Percentiles rank a stretch among this genome's conserved stretches.
Conservation (phyloP, 2,797 vertebrate genomes). For the Gadopsis marmoratus region DNA sequence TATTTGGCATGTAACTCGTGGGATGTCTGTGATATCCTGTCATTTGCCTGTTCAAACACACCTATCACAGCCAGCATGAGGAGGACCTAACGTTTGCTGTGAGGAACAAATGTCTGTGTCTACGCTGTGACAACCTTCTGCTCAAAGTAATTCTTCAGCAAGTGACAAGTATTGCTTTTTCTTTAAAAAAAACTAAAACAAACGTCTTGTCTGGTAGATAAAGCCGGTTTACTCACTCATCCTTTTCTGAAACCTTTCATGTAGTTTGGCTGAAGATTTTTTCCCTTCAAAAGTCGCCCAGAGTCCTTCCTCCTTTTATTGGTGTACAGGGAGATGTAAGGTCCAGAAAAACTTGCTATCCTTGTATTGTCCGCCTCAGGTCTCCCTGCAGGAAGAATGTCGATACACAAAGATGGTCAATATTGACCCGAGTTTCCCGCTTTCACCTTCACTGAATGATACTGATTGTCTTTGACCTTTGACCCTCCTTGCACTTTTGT, state of each 20-base stretch:
- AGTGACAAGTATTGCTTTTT: conserved; percentile 30
- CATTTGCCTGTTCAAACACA: conserved; percentile 51
- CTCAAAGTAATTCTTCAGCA: conserved; percentile 53
- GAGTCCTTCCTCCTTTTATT: conserved; percentile 36
- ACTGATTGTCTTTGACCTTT: conserved; percentile 66
- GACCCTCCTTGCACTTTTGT: conserved; percentile 50
- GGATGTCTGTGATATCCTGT: conserved; percentile 58
- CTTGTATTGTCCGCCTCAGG: conserved; percentile 50
- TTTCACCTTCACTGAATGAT: conserved; percentile 62
- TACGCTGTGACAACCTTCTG: conserved; percentile 39
- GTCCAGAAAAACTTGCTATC: conserved; percentile 32
- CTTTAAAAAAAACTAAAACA: conserved; percentile 2
- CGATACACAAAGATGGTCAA: conserved; percentile 66
- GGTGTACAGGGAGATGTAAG: conserved; percentile 41
- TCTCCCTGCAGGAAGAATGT: conserved; percentile 69
- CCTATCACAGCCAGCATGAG: conserved; percentile 36
- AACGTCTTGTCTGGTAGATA: conserved; percentile 35
- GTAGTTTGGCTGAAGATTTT: conserved; percentile 50
- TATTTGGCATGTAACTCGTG: conserved; percentile 43
- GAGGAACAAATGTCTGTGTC: conserved; percentile 37
- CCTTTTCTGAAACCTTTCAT: conserved; percentile 41
- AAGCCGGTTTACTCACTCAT: conserved; percentile 46
- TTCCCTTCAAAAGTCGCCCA: conserved; percentile 34
- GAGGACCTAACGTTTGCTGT: conserved; percentile 17
- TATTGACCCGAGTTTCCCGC: conserved; percentile 68